Percentiles rank a stretch among this genome's conserved stretches.
Evolutionary conservation across 92 coral and sea anemone genomes (phyloP).

Genomic region (Montipora capitata): DNA sequence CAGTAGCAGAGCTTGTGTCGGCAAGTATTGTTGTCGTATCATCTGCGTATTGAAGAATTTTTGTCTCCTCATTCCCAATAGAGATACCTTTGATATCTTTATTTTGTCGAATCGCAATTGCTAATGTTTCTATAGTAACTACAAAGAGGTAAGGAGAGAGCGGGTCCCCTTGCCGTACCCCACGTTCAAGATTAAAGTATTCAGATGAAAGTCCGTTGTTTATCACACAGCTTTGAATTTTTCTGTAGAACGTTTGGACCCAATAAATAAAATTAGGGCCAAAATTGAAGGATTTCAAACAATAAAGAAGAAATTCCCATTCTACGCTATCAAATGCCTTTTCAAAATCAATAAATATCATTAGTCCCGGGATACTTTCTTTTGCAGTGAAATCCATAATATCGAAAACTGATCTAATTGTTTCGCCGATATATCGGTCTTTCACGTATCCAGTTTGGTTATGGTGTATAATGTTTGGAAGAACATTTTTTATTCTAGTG

Average conservation of each 20-base stretch:
- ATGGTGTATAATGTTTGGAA: constrained; percentile 4
- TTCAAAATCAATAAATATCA: constrained; percentile 29
- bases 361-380: constrained; percentile 11
- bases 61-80: neutral
- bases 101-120: constrained; percentile 7
- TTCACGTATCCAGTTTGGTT: constrained; percentile 24
- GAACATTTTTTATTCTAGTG: neutral
- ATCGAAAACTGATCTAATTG: constrained; percentile 21
- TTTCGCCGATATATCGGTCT: constrained; percentile 28
- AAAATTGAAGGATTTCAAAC: constrained; percentile 10
- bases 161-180: constrained; percentile 21
- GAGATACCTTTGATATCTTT: neutral
- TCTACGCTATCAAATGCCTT: constrained; percentile 31
- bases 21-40: no score
- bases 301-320: constrained; percentile 5
- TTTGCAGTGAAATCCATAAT: constrained; percentile 34
- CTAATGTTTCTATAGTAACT: neutral
- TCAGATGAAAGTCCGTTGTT: neutral
- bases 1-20: no score
- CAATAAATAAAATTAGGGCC: constrained; percentile 14
- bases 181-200: constrained; percentile 10
- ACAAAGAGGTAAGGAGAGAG: constrained; percentile 21
- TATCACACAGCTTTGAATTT: constrained; percentile 29
- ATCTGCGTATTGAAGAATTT: no score
- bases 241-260: constrained; percentile 21